These are phyloP conservation scores for Euphonia xanthogaster DNA, from an alignment of 2,797 vertebrate species.

Conservation along the genomic window DNA sequence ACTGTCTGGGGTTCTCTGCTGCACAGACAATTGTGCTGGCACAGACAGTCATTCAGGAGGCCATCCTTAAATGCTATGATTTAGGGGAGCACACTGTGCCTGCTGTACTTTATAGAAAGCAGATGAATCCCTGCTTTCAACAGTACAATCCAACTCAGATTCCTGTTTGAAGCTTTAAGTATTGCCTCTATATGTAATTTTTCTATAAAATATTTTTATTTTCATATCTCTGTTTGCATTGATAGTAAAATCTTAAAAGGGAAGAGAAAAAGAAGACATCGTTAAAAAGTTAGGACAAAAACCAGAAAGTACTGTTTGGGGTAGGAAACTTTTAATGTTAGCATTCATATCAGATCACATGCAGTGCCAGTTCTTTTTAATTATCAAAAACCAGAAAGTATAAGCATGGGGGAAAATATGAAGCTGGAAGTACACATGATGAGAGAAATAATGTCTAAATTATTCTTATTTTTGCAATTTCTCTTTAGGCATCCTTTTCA, in stretches of 20 bases:
- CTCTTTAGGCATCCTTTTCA: not conserved
- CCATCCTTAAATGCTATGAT: not conserved
- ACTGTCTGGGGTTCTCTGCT: not conserved
- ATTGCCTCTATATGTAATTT: not conserved
- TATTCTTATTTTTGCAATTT: conserved; percentile 8
- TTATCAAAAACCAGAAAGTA: conserved; percentile 16
- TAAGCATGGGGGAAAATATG: not conserved
- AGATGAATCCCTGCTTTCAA: not conserved
- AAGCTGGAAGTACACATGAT: not conserved
- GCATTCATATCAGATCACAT: not conserved
- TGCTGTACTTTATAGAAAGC: not conserved
- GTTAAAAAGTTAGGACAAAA: not conserved
- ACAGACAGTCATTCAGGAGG: not conserved
- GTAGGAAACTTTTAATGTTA: conserved; percentile 11
- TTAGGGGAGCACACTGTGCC: not conserved
- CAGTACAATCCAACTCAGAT: not conserved
- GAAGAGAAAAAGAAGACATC: not conserved
- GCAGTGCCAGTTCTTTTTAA: not conserved
- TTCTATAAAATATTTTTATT: not conserved
- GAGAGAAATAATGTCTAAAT: not conserved
- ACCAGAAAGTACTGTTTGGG: not conserved
- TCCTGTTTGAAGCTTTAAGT: not conserved
- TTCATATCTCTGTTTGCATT: not conserved
- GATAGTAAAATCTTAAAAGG: not conserved
- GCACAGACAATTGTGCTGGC: not conserved